These are phyloP conservation scores for Dolichallabes microphthalmus DNA, from an alignment of 2,113 vertebrate genomes.

Conservation along the genomic window DNA sequence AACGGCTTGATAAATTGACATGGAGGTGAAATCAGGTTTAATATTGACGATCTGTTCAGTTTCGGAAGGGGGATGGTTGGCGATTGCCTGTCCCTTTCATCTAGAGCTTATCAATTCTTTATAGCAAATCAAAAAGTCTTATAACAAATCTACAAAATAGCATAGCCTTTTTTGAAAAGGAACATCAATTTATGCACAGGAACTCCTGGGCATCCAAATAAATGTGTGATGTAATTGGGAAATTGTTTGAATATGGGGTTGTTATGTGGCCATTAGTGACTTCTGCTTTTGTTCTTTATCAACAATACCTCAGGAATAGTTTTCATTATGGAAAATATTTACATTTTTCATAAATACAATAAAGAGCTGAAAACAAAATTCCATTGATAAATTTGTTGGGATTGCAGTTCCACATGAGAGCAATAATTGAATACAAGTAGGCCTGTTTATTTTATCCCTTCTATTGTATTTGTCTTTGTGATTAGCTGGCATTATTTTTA, in stretches of 20 bases:
- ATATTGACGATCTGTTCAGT: constrained; percentile 46
- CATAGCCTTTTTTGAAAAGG: neutral
- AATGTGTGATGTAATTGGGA: neutral
- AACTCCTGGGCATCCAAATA: neutral
- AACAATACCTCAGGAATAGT: neutral
- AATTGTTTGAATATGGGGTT: neutral
- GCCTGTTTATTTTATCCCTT: neutral
- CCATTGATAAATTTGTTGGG: neutral
- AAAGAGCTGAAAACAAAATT: neutral
- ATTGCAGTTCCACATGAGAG: neutral
- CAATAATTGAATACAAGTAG: neutral
- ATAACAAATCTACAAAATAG: too few species aligned
- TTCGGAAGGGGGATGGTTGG: constrained; percentile 29
- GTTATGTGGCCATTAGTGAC: neutral
- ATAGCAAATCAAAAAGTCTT: neutral
- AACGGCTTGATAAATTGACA: constrained; percentile 42
- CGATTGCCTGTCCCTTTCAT: neutral
- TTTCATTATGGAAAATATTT: neutral
- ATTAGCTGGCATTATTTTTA: neutral
- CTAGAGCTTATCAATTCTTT: neutral
- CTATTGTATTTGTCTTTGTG: neutral
- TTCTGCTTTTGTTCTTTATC: neutral
- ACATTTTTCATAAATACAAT: neutral
- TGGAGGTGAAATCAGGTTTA: constrained; percentile 47
- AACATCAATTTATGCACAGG: neutral